These are phyloP conservation scores for Megaceryle torquata DNA, from an alignment of 2,113 vertebrate genomes.

Conservation along the genomic window DNA sequence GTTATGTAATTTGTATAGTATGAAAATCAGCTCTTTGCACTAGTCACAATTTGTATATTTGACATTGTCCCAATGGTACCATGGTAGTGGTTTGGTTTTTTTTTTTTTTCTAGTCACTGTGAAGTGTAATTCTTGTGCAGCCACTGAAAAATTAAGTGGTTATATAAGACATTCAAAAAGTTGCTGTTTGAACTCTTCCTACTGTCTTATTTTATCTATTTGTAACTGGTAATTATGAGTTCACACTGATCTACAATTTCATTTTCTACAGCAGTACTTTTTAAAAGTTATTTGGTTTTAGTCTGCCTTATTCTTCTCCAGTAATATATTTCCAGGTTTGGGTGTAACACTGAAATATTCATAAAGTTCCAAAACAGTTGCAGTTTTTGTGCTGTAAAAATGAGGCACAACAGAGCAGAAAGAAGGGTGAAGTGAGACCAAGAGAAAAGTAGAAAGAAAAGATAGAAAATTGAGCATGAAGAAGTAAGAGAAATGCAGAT, in stretches of 20 bases:
- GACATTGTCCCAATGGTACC: rapidly evolving
- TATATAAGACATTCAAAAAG: slow-evolving; percentile 6
- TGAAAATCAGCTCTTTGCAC: background rate
- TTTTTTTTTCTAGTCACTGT: background rate
- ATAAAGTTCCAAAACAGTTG: background rate
- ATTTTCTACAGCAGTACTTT: background rate
- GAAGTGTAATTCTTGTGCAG: slow-evolving; percentile 1
- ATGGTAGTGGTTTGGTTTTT: background rate
- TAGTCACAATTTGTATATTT: background rate
- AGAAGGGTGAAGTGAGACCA: background rate
- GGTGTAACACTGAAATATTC: background rate
- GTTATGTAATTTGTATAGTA: background rate
- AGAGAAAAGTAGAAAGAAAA: background rate
- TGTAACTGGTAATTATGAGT: slow-evolving; percentile 34
- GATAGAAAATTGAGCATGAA: rapidly evolving
- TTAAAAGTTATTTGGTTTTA: background rate
- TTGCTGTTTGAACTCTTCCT: background rate
- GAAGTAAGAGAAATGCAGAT: background rate
- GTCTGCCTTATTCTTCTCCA: background rate
- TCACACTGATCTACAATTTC: background rate
- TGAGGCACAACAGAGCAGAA: background rate
- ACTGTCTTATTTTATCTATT: slow-evolving; percentile 26
- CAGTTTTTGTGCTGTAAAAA: background rate
- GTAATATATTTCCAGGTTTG: background rate
- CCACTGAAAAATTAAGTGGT: background rate